phyloP scores from a whole-genome alignment of 1,140 invertebrate species.

The Heliconius hermathena region DNA sequence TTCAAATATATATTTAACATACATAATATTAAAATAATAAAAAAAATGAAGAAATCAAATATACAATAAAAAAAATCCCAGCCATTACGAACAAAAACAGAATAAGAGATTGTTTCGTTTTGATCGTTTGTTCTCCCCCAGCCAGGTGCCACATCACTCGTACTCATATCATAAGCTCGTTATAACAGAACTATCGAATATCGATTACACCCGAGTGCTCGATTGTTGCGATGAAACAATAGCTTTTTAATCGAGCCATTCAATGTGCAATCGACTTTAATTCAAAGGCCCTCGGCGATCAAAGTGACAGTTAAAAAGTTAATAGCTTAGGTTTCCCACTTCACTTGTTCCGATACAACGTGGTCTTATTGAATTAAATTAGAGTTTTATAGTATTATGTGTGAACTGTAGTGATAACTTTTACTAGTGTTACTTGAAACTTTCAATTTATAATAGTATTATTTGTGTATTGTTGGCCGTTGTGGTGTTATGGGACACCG shows the following conservation, averaged over 20 bases:
- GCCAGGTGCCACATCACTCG: conserved; percentile 29
- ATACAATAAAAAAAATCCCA: not conserved
- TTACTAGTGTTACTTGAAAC: no score
- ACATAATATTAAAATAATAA: not conserved
- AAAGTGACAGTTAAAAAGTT: conserved; percentile 41
- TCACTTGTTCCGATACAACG: conserved; percentile 21
- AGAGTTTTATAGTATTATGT: not conserved
- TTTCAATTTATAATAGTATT: no score
- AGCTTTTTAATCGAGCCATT: conserved; percentile 52
- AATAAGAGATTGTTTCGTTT: conserved; percentile 21
- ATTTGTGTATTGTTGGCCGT: no score
- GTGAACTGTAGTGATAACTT: not conserved
- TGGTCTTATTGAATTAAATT: not conserved
- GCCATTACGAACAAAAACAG: not conserved
- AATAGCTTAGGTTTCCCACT: conserved; percentile 39
- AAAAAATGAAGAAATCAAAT: not conserved
- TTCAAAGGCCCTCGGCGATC: conserved; percentile 47
- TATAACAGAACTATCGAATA: conserved; percentile 46
- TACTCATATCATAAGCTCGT: conserved; percentile 17
- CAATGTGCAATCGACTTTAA: conserved; percentile 56
- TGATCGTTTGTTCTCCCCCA: not conserved
- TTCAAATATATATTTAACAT: not conserved
- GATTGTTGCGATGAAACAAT: conserved; percentile 52
- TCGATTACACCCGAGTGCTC: conserved; percentile 43
- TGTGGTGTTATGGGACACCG: no score